Conservation (phyloP, 2,797 vertebrate genomes). For the Spatula clypeata region DNA sequence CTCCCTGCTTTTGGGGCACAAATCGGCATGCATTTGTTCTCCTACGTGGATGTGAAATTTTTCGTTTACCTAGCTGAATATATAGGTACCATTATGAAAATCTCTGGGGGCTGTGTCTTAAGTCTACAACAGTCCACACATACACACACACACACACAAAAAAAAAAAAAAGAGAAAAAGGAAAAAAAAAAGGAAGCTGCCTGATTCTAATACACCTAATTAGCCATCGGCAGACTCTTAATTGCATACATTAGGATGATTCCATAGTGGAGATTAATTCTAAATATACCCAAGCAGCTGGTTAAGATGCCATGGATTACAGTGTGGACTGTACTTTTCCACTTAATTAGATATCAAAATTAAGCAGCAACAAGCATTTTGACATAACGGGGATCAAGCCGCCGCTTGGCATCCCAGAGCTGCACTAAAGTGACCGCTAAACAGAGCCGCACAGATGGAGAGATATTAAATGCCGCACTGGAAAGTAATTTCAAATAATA, state of each 20-base stretch:
- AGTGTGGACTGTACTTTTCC: constrained; percentile 94
- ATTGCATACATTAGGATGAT: constrained; percentile 99
- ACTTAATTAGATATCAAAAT: constrained; percentile 97
- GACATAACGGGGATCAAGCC: constrained; percentile 90
- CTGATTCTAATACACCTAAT: constrained; percentile 97
- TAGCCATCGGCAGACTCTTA: constrained; percentile 99
- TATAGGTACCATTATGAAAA: constrained; percentile 35
- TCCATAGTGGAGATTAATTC: constrained; percentile 99
- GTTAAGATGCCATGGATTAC: constrained; percentile 94
- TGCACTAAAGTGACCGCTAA: constrained; percentile 94
- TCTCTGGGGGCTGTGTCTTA: constrained; percentile 69
- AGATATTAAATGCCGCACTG: constrained; percentile 98
- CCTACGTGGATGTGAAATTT: background rate
- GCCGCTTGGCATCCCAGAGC: constrained; percentile 89
- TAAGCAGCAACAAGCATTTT: constrained; percentile 92
- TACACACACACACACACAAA: background rate
- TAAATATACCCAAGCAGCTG: constrained; percentile 99
- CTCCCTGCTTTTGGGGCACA: background rate
- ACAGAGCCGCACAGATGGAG: constrained; percentile 97
- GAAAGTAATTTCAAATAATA: constrained; percentile 99
- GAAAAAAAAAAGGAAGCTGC: constrained; percentile 79
- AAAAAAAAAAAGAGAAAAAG: rapidly evolving
- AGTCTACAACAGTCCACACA: constrained; percentile 65
- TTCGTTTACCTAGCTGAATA: constrained; percentile 29
- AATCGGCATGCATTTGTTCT: background rate